A percentile compares a stretch with the other conserved stretches of the same genome.
Conservation (phyloP, 2,888 invertebrate species). For the Lacanobia oleracea region DNA sequence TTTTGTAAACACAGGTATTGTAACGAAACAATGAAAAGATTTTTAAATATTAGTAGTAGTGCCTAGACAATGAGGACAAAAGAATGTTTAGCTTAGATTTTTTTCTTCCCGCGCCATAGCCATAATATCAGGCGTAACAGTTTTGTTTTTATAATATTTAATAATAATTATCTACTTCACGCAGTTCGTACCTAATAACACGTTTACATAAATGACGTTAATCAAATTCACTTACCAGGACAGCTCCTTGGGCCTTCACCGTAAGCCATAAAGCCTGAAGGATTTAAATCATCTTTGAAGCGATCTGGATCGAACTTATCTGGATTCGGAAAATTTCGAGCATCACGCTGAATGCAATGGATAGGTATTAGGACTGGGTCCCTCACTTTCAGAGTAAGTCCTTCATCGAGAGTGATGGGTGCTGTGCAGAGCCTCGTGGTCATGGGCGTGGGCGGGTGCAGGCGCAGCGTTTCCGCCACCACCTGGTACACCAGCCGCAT, state of each 20-base stretch:
- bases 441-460: slow-evolving; percentile 86
- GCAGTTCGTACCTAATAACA: neutral
- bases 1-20: slow-evolving; percentile 58
- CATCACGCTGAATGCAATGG: slow-evolving; percentile 84
- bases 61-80: slow-evolving; percentile 65
- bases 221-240: slow-evolving; percentile 78
- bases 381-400: slow-evolving; percentile 77
- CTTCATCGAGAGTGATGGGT: slow-evolving; percentile 79
- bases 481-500: slow-evolving; percentile 82
- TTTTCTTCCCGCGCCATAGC: slow-evolving; percentile 45
- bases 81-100: slow-evolving; percentile 58
- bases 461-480: slow-evolving; percentile 81
- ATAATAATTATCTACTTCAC: slow-evolving; percentile 13
- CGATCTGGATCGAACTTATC: slow-evolving; percentile 85
- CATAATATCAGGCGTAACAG: slow-evolving; percentile 27
- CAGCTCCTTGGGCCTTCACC: slow-evolving; percentile 87
- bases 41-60: slow-evolving; percentile 64
- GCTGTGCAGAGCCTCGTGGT: slow-evolving; percentile 85
- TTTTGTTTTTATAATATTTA: too few relatives aligned
- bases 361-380: slow-evolving; percentile 85
- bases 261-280: slow-evolving; percentile 83
- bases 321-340: slow-evolving; percentile 81
- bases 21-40: slow-evolving; percentile 65
- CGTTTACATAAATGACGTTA: neutral
- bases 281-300: slow-evolving; percentile 80